phyloP scores from a whole-genome alignment of 2,888 invertebrate species.

The Caenorhabditis becei region DNA sequence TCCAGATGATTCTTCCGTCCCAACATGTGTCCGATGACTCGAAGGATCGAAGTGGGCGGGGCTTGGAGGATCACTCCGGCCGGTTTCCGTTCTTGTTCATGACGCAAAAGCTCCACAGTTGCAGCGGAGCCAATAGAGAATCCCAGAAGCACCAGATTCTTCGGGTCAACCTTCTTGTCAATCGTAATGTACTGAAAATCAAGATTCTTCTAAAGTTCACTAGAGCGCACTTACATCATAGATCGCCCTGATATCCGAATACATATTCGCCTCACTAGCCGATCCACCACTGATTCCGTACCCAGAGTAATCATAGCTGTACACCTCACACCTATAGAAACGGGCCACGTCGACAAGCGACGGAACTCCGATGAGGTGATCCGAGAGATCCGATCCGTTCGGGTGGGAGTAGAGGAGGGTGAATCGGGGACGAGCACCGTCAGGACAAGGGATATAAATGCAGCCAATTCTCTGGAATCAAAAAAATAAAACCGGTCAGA shows the following conservation, averaged over 20 bases:
- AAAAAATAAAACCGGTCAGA: conserved; percentile 7
- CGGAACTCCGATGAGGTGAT: conserved; percentile 70
- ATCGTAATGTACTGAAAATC: conserved; percentile 58
- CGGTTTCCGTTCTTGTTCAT: conserved; percentile 27
- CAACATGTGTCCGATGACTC: conserved; percentile 60
- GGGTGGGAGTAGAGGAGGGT: conserved; percentile 75
- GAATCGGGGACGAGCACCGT: conserved; percentile 55
- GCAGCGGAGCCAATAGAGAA: conserved; percentile 75
- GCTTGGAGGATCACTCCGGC: conserved; percentile 73
- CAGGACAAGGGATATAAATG: conserved; percentile 59
- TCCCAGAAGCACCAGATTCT: conserved; percentile 69
- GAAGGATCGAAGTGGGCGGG: conserved; percentile 69
- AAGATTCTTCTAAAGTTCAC: background rate
- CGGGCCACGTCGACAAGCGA: conserved; percentile 63
- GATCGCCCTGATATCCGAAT: conserved; percentile 71
- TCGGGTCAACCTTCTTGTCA: conserved; percentile 57
- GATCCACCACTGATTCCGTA: conserved; percentile 73
- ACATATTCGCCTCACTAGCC: conserved; percentile 67
- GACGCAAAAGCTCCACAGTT: conserved; percentile 48
- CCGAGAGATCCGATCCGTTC: conserved; percentile 74
- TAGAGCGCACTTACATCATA: conserved; percentile 36
- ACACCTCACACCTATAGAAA: conserved; percentile 72
- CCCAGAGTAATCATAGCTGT: conserved; percentile 76
- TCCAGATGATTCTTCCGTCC: conserved; percentile 49
- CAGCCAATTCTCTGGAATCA: conserved; percentile 68